Percentiles rank a stretch among this genome's conserved stretches.
Conservation (phyloP, 2,888 invertebrate species). For the Mactromeris polynyma region DNA sequence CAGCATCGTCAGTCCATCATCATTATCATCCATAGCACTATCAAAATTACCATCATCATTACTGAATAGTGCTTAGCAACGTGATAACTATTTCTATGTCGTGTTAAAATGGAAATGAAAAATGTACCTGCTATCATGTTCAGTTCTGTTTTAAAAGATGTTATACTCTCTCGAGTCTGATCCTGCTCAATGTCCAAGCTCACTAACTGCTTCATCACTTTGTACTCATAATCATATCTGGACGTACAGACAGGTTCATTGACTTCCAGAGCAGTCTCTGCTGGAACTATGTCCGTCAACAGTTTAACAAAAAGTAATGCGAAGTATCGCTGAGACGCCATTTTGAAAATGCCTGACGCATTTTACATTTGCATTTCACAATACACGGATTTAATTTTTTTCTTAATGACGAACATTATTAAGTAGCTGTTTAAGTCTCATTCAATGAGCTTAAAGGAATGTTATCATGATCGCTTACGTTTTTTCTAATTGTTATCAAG, state of each 20-base stretch:
- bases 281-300: background rate
- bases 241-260: background rate
- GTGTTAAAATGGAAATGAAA: background rate
- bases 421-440: no score
- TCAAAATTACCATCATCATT: background rate
- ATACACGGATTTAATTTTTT: no score
- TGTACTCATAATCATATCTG: background rate
- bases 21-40: background rate
- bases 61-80: background rate
- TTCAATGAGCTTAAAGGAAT: no score
- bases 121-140: background rate
- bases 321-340: background rate
- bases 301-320: background rate
- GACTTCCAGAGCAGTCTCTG: background rate
- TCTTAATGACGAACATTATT: no score
- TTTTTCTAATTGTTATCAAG: no score
- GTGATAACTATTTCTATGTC: no score
- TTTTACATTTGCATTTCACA: no score
- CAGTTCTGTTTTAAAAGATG: background rate
- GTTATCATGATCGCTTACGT: no score
- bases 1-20: background rate
- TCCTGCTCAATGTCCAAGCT: background rate
- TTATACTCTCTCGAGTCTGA: background rate
- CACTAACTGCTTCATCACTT: background rate
- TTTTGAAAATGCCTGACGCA: no score